Evolutionary conservation across 1,140 invertebrate genomes (phyloP).

Genomic region (Cyphomyrmex costatus): DNA sequence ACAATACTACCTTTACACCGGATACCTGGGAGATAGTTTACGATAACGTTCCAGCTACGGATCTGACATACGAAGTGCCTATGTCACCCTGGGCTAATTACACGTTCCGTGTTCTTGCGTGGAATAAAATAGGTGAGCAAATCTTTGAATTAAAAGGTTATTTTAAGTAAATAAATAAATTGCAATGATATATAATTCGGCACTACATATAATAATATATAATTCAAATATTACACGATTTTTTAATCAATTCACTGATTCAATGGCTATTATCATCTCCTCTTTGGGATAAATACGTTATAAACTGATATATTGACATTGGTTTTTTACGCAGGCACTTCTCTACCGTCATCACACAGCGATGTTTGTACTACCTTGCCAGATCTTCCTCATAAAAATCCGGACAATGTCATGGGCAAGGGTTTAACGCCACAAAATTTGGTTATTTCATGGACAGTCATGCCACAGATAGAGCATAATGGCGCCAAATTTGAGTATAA

Average conservation of each 20-base stretch:
- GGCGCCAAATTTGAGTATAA: constrained; percentile 97
- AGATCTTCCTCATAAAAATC: constrained; percentile 97
- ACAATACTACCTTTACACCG: constrained; percentile 97
- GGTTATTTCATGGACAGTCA: constrained; percentile 97
- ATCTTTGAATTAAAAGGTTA: background rate
- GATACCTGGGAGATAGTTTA: constrained; percentile 95
- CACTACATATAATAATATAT: background rate
- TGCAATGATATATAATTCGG: background rate
- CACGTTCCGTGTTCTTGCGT: constrained; percentile 97
- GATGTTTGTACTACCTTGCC: constrained; percentile 94
- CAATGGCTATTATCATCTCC: background rate
- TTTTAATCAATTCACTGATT: background rate
- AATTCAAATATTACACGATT: background rate
- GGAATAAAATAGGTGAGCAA: constrained; percentile 94
- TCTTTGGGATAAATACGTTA: background rate
- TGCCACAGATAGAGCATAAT: constrained; percentile 99
- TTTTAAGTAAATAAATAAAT: background rate
- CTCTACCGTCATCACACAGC: constrained; percentile 93
- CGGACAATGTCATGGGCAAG: constrained; percentile 96
- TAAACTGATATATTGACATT: constrained; percentile 21
- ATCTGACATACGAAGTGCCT: constrained; percentile 91
- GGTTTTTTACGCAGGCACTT: constrained; percentile 88
- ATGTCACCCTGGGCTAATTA: constrained; percentile 98
- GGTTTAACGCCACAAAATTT: constrained; percentile 96
- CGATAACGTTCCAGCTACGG: constrained; percentile 93